Base-by-base conservation (phyloP, 2,888 invertebrate species). In the Camptogramma bilineatum region DNA sequence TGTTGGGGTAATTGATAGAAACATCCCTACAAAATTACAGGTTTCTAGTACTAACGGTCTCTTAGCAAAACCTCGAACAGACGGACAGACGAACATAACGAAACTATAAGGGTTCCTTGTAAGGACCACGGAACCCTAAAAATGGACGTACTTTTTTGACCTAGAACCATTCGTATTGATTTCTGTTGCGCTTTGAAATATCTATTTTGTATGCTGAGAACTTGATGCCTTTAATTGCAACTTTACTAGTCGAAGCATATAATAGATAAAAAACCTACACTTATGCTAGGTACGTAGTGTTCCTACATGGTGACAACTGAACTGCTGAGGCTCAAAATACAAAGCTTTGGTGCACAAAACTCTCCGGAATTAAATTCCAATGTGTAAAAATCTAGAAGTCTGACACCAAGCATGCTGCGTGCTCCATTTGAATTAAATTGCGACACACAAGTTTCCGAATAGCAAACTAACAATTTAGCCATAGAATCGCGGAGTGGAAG, bases 391-490 rank as follows among this genome's bases (percentile, higher is more conserved):
- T 44, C 54, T 19, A 18, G 16, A 48, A 50, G n/a, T 17, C 18
- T 62, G 54, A 28, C 8, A 54, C 17, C 31, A 46, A 46, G 34
- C 54, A 55, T 50, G 42, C 51, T 47, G 52, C 47, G 47, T 60
- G 19, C 46, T 64, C 56, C 52, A 57, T 61, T 34, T 52, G 56
- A 64, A 47, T 60, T 47, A 56, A 64, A 64, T 56, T 57, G 61
- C 61, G 53, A 50, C 64, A 57, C 44, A 57, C 44, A 64, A 61
- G 56, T 61, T 56, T 57, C 56, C 52, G 31, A 54, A 52, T 52
- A 34, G 50, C 65, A 61, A 65, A 65, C 65, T 61, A 65, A 65
- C 65, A 65, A 65, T 65, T 61, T 61, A 61, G 52, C 48, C 57
- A 61, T 61, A 61, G 62, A 62, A 65, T 56, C 65, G 57, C 52